phyloP scores from a whole-genome alignment of 2,113 vertebrate species.

The Psilopogon haemacephalus region DNA sequence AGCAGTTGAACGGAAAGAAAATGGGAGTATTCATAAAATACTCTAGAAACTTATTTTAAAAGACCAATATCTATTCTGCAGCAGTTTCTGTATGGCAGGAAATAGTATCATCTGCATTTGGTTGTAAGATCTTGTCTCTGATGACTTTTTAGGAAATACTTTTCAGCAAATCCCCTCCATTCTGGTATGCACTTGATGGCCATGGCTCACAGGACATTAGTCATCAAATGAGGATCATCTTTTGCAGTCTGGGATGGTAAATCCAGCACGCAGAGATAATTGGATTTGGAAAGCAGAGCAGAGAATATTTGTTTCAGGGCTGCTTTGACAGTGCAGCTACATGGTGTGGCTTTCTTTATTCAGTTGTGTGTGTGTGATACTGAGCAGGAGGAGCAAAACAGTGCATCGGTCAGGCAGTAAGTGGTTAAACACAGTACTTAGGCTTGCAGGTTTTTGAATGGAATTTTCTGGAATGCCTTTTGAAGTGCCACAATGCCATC shows the following conservation, averaged over 20 bases:
- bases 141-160: neutral
- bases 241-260: neutral
- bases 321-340: slow-evolving; percentile 6
- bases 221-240: neutral
- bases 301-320: neutral
- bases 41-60: neutral
- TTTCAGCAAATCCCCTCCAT: neutral
- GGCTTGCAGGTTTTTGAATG: slow-evolving; percentile 25
- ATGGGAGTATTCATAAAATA: neutral
- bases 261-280: neutral
- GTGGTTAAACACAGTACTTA: slow-evolving; percentile 53
- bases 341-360: slow-evolving; percentile 57
- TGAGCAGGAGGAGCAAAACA: slow-evolving; percentile 61
- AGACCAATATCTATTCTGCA: neutral
- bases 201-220: neutral
- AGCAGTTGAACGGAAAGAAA: neutral
- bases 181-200: neutral
- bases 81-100: neutral
- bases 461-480: slow-evolving; percentile 34
- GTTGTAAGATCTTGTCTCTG: neutral
- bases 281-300: neutral
- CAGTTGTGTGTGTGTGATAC: slow-evolving; percentile 55
- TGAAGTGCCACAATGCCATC: slow-evolving; percentile 75
- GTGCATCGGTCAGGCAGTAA: slow-evolving; percentile 67
- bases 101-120: neutral